Percentiles rank a stretch among this genome's conserved stretches.
These are phyloP conservation scores for Typhlichthys eigenmanni DNA, from an alignment of 2,797 vertebrate genomes.

Conservation along the genomic window DNA sequence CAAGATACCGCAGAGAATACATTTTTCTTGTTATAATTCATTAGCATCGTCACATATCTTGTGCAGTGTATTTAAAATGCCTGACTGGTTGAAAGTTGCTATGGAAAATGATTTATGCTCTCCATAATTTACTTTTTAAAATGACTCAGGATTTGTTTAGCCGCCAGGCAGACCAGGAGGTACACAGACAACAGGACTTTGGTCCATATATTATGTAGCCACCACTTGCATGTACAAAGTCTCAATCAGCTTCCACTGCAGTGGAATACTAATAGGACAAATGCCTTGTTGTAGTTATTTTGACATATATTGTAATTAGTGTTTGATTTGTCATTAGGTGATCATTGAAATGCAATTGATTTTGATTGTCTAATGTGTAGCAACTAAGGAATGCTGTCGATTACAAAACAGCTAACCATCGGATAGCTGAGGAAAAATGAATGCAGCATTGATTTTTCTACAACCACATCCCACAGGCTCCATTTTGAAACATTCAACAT, in stretches of 20 bases:
- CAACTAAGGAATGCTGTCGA: slow-evolving; percentile 20
- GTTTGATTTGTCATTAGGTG: slow-evolving; percentile 65
- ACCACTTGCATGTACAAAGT: slow-evolving; percentile 34
- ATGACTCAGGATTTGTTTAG: slow-evolving; percentile 60
- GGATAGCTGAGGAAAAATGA: slow-evolving; percentile 27
- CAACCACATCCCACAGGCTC: too few species aligned
- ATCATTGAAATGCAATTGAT: slow-evolving; percentile 57
- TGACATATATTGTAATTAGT: slow-evolving; percentile 71
- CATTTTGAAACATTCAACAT: too few species aligned
- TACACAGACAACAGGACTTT: slow-evolving; percentile 56
- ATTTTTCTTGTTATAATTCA: slow-evolving; percentile 18
- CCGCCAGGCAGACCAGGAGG: slow-evolving; percentile 39
- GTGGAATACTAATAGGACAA: slow-evolving; percentile 45
- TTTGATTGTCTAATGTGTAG: slow-evolving; percentile 19
- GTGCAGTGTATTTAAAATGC: slow-evolving; percentile 12
- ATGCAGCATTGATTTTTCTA: slow-evolving; percentile 6
- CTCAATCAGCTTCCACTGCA: not conserved
- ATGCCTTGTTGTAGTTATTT: slow-evolving; percentile 62
- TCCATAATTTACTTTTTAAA: slow-evolving; percentile 54
- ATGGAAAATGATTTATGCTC: slow-evolving; percentile 60
- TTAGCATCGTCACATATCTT: slow-evolving; percentile 24
- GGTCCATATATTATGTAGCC: slow-evolving; percentile 55
- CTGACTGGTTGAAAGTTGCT: slow-evolving; percentile 56
- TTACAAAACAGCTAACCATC: slow-evolving; percentile 1
- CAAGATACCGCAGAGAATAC: slow-evolving; percentile 2